Evolutionary conservation across 2,888 invertebrate species (phyloP), one percentile per base, ranked within the genome.

Genomic region (Caenorhabditis virilis): DNA sequence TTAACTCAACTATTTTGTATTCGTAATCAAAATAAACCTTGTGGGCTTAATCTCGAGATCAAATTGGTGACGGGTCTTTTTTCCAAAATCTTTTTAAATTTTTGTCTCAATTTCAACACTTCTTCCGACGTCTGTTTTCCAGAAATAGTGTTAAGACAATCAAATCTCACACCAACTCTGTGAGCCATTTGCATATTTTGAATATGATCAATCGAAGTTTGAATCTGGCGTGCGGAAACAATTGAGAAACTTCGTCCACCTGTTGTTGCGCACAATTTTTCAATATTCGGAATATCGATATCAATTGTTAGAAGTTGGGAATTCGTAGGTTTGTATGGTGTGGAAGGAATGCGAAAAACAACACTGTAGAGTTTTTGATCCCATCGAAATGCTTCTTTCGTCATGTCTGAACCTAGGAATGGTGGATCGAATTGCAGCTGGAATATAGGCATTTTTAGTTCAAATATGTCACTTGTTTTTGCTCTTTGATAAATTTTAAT

Each of bases 331-430:
- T 65, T 36, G 42, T 52, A 49, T 39, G 68, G 61, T 16, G 60
- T 61, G 15, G 72, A 53, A n/a, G 61, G 51, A 39, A 72, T 49
- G 23, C 67, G 59, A 39, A 64, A 66, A 16, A 72, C 95, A 79
- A 99, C 86, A 2, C 95, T 92, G 86, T 95, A 99, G 64, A 99
- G 87, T 76, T 97, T 88, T 86, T 99, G 98, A 86, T 99, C 98
- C 98, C 98, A 99, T 72, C 98, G 89, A 85, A 95, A 98, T n/a
- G 97, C 95, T 85, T 98, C 97, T 78, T 93, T 89, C 2, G 95
- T 97, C 84, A 98, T 87, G 86, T 99, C 98, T 6, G 92, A 91
- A 13, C 97, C 97, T 39, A 95, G 94, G 15, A 48, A 45, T 16
- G 46, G 38, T 2, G 55, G 45, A 3, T 53, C 49, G 30, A 57